These are phyloP conservation scores for Rattus norvegicus DNA, from an alignment of 2,113 vertebrate genomes.

Conservation along the genomic window DNA sequence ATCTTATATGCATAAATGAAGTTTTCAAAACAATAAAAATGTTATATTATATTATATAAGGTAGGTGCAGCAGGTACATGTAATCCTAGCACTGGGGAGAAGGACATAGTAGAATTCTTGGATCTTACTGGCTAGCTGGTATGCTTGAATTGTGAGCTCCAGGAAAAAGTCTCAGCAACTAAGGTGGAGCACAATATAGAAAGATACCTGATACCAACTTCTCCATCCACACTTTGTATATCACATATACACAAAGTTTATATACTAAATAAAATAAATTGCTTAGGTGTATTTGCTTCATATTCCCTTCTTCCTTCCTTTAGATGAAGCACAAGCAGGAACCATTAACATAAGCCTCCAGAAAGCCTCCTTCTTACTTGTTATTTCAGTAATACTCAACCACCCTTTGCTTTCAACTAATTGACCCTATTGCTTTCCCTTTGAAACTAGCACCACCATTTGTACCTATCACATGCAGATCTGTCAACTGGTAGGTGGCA, in stretches of 20 bases:
- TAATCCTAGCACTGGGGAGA: neutral
- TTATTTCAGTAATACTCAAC: neutral
- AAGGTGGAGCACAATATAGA: neutral
- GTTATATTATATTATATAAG: too few relatives aligned
- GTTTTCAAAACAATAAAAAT: neutral
- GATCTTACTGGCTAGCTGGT: neutral
- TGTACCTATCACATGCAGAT: constrained; percentile 80
- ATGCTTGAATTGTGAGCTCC: neutral
- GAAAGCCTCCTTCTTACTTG: neutral
- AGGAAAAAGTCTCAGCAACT: neutral
- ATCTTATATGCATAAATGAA: too few relatives aligned
- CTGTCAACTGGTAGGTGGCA: constrained; percentile 78
- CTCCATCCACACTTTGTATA: neutral
- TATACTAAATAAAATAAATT: neutral
- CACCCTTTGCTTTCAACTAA: neutral
- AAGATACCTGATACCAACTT: neutral
- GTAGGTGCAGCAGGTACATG: neutral
- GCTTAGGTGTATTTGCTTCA: neutral
- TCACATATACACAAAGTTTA: neutral
- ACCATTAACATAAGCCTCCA: neutral
- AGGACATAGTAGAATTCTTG: neutral
- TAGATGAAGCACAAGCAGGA: neutral
- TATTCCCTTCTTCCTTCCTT: neutral
- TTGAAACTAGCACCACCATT: neutral
- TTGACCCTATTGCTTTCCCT: neutral